Percentiles rank a stretch among this genome's conserved stretches.
Conservation (phyloP, 2,797 vertebrate genomes). For the Acanthornis magna region DNA sequence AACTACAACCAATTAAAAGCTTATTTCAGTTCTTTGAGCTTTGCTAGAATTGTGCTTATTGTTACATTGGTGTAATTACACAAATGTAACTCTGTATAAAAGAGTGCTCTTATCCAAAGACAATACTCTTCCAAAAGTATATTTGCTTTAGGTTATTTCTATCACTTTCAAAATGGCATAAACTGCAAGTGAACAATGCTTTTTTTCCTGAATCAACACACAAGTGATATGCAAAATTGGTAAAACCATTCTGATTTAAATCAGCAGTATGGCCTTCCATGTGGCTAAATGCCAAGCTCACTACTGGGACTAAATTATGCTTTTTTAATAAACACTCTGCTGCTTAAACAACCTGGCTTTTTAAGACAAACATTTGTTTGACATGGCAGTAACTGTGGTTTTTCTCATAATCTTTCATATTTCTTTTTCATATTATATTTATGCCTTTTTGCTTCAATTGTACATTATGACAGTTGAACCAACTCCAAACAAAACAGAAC, state of each 20-base stretch:
- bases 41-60: neutral
- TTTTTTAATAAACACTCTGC: neutral
- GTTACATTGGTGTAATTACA: neutral
- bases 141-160: neutral
- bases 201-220: neutral
- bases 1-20: neutral
- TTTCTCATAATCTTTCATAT: neutral
- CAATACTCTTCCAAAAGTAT: neutral
- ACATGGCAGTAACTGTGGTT: accelerated
- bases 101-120: neutral
- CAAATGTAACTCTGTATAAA: neutral
- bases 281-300: neutral
- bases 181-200: neutral
- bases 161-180: neutral
- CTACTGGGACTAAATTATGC: neutral
- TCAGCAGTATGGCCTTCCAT: neutral
- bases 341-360: neutral
- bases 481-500: neutral
- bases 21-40: neutral
- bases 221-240: neutral
- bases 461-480: neutral
- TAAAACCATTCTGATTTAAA: neutral
- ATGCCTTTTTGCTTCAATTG: neutral
- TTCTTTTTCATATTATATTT: neutral
- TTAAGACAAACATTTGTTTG: neutral